Evolutionary conservation across 2,888 invertebrate genomes (phyloP), one percentile per base, ranked within the genome.

Genomic region (Nomada fabriciana): DNA sequence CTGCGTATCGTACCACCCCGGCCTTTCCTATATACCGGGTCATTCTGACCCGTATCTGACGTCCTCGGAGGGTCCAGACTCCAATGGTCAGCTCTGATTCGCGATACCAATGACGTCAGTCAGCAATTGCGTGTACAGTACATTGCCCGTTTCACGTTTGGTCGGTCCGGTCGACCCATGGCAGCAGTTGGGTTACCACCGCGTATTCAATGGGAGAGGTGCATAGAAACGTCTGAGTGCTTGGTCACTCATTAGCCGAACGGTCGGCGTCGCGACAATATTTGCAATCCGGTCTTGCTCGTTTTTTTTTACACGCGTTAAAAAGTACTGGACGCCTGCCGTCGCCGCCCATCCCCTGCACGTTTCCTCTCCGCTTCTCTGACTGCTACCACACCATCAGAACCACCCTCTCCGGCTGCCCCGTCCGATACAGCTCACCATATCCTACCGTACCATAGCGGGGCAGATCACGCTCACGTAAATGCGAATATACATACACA

Each of bases 241-340:
- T 23, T 5, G 68, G 53, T 50, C 73, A 64, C 69, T 81, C 81
- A 76, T 82, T 76, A 83, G 61, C 47, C 63, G 76, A 57, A 76
- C 73, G 53, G 65, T 76, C 81, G 70, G n/a, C 64, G 61, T 43
- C 80, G 69, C 52, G 64, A 76, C 71, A 76, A 15, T 47, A 76
- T 76, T 74, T 71, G 73, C 67, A 70, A 74, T 75, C 57, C 71
- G 68, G 72, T 64, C 68, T 68, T 61, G 47, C 71, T 74, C 76
- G 77, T 72, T 67, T 75, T 80, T 79, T 72, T 15, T 15, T 72
- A 64, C 72, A 42, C 71, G 68, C 63, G 63, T 23, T 73, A 64
- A 79, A 78, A 80, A 52, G 25, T 67, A 36, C 43, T 3, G 9
- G 9, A 7, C 29, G 20, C 25, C 25, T 20, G 25, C 42, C 18